phyloP scores from a whole-genome alignment of 2,888 invertebrate species.

The Muschampia plurimacula region DNA sequence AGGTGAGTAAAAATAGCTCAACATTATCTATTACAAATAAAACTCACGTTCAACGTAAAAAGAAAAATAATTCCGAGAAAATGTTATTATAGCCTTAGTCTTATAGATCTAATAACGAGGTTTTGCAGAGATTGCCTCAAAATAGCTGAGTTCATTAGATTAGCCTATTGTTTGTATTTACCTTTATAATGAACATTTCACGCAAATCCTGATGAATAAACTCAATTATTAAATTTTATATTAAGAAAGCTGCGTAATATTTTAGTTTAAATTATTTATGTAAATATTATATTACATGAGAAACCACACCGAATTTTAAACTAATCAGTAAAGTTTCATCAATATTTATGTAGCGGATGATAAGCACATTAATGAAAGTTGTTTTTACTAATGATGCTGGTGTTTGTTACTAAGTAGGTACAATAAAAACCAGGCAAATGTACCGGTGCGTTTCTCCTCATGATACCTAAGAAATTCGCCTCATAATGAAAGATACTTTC shows the following conservation, averaged over 20 bases:
- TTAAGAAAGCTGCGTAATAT: background rate
- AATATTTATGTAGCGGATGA: too few relatives aligned
- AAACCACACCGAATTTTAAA: background rate
- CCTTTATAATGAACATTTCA: slow-evolving; percentile 19
- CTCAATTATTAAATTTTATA: background rate
- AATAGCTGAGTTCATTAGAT: slow-evolving; percentile 16
- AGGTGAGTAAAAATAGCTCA: too few relatives aligned
- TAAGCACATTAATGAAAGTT: too few relatives aligned
- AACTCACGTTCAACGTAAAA: background rate
- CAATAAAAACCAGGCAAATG: too few relatives aligned
- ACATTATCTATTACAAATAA: too few relatives aligned
- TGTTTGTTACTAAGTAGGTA: too few relatives aligned
- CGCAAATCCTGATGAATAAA: background rate
- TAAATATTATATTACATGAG: background rate
- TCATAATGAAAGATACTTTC: too few relatives aligned
- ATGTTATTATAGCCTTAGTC: background rate
- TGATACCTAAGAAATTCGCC: too few relatives aligned
- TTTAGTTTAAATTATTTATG: background rate
- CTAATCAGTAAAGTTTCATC: background rate
- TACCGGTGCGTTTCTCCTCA: too few relatives aligned
- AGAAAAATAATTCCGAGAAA: background rate
- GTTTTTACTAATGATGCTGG: too few relatives aligned
- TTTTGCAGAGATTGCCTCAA: background rate
- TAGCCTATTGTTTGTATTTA: slow-evolving; percentile 13
- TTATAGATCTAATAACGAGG: slow-evolving; percentile 5